phyloP scores from a whole-genome alignment of 2,888 invertebrate species.

The Apamea sordens region DNA sequence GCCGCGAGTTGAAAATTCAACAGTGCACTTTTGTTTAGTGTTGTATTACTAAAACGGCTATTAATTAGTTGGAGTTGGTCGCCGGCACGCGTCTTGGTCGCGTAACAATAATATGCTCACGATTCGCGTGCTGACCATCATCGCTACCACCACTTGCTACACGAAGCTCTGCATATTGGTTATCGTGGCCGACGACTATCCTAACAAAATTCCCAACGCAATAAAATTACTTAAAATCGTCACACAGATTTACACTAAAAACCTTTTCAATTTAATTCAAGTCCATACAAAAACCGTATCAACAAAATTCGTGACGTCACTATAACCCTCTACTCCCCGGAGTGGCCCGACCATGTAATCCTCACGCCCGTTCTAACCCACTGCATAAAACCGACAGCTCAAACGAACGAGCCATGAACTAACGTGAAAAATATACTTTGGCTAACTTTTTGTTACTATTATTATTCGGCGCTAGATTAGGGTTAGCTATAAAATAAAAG shows the following conservation, averaged over 20 bases:
- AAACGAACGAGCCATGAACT: constrained; percentile 55
- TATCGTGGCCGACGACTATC: background rate
- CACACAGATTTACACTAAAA: constrained; percentile 4
- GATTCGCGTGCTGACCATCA: background rate
- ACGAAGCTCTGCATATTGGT: background rate
- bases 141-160: background rate
- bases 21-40: background rate
- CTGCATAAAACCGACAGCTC: constrained; percentile 59
- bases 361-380: constrained; percentile 54
- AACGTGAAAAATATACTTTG: constrained; percentile 44
- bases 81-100: background rate
- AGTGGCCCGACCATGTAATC: constrained; percentile 54
- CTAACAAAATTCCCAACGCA: background rate
- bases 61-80: background rate
- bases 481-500: constrained; percentile 2
- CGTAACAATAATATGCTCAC: background rate
- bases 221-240: background rate
- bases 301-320: constrained; percentile 50
- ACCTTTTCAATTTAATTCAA: constrained; percentile 2
- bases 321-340: constrained; percentile 27
- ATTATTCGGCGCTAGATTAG: background rate
- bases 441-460: constrained; percentile 10
- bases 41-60: background rate
- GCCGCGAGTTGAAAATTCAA: background rate
- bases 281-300: constrained; percentile 30